Conservation (phyloP, 2,888 invertebrate genomes). For the Papilio protenor region DNA sequence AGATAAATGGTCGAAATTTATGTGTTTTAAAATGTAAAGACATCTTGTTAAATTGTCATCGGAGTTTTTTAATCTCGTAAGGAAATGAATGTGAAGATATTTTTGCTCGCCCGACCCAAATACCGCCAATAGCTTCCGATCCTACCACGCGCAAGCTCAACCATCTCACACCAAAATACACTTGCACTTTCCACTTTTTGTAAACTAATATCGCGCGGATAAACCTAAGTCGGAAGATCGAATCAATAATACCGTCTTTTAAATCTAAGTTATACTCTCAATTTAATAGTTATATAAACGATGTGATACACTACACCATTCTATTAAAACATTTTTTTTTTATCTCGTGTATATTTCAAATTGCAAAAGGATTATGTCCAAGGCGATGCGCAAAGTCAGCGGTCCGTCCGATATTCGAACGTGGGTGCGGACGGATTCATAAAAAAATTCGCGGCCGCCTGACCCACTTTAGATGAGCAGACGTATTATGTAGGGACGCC, state of each 20-base stretch:
- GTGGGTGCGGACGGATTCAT: constrained; percentile 8
- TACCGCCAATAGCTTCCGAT: constrained; percentile 22
- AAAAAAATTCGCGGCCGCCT: constrained; percentile 15
- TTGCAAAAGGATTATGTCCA: no score
- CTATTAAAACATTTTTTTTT: no score
- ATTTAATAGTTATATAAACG: no score
- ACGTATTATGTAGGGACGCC: not conserved
- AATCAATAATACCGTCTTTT: not conserved
- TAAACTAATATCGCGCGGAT: not conserved
- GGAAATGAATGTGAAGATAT: constrained; percentile 17
- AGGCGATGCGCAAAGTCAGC: not conserved
- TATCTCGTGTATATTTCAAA: no score
- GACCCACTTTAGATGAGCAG: constrained; percentile 10
- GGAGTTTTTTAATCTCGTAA: constrained; percentile 10
- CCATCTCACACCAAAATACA: constrained; percentile 11
- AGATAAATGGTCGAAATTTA: not conserved
- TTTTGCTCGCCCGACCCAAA: constrained; percentile 22
- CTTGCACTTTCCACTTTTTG: not conserved
- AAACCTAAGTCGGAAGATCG: not conserved
- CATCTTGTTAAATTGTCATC: not conserved
- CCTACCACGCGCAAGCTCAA: not conserved
- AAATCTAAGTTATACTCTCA: no score
- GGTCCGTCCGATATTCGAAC: constrained; percentile 15
- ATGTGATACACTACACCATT: no score
- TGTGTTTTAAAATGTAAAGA: not conserved